phyloP scores from a whole-genome alignment of 2,113 vertebrate genomes.

The Piprites chloris region DNA sequence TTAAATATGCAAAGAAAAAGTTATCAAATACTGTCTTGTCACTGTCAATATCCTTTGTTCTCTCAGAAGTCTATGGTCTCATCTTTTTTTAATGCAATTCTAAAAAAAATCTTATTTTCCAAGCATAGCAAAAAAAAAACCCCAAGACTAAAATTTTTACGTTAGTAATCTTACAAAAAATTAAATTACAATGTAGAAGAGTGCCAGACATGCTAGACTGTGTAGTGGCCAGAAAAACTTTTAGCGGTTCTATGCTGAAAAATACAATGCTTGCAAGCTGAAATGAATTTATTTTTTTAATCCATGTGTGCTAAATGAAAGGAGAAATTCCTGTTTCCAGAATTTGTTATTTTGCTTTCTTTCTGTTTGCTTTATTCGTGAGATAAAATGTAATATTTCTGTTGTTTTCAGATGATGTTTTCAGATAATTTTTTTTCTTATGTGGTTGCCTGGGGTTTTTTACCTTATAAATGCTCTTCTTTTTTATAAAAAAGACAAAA shows the following conservation, averaged over 20 bases:
- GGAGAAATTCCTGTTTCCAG: not conserved
- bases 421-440: not conserved
- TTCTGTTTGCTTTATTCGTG: not conserved
- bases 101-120: not conserved
- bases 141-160: not conserved
- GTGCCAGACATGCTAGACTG: rapidly evolving
- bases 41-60: not conserved
- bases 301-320: not conserved
- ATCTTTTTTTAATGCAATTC: not conserved
- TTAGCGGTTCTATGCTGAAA: not conserved
- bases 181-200: not conserved
- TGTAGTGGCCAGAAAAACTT: not conserved
- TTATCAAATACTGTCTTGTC: not conserved
- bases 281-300: not conserved
- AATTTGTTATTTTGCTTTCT: not conserved
- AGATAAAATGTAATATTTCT: not conserved
- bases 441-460: not conserved
- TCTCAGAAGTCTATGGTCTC: not conserved
- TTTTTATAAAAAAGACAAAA: not conserved
- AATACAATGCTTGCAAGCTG: not conserved
- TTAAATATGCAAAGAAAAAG: not conserved
- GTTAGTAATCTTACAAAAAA: not conserved
- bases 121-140: not conserved
- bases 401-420: not conserved
- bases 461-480: not conserved